Conservation (phyloP, 2,113 vertebrate species). For the Rattus rattus region DNA sequence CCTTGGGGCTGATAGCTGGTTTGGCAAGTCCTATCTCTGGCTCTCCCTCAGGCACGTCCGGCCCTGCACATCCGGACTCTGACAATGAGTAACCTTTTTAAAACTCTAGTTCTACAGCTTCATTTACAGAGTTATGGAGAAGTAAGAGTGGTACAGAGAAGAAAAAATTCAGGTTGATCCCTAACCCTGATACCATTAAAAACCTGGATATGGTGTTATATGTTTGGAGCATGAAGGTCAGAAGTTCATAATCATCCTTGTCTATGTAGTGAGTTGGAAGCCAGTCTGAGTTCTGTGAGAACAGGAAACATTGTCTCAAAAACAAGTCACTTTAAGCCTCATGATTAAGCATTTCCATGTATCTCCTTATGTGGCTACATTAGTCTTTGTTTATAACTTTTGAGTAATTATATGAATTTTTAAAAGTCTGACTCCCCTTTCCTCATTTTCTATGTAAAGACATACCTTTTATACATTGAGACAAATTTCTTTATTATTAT, state of each 20-base stretch:
- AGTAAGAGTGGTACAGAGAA: not conserved
- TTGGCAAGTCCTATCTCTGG: no score
- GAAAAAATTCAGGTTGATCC: not conserved
- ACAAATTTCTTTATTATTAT: constrained; percentile 1
- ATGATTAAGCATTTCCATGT: not conserved
- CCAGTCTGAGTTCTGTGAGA: not conserved
- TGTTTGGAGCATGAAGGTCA: not conserved
- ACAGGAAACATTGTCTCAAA: not conserved
- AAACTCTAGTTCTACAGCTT: no score
- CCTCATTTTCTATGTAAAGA: not conserved
- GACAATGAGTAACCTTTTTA: no score
- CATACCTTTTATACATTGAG: not conserved
- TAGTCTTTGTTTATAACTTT: not conserved
- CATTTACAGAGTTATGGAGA: not conserved
- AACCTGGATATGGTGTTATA: no score
- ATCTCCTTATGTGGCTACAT: not conserved
- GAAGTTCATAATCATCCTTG: not conserved
- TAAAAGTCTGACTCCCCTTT: not conserved
- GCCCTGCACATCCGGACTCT: no score
- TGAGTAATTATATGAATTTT: not conserved
- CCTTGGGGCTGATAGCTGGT: no score
- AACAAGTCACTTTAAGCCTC: not conserved
- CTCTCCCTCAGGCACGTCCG: no score
- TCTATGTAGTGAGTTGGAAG: not conserved
- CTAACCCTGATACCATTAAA: not conserved